Percentiles rank a stretch among this genome's conserved stretches.
Conservation (phyloP, 2,888 invertebrate species). For the Megastigmus dorsalis region DNA sequence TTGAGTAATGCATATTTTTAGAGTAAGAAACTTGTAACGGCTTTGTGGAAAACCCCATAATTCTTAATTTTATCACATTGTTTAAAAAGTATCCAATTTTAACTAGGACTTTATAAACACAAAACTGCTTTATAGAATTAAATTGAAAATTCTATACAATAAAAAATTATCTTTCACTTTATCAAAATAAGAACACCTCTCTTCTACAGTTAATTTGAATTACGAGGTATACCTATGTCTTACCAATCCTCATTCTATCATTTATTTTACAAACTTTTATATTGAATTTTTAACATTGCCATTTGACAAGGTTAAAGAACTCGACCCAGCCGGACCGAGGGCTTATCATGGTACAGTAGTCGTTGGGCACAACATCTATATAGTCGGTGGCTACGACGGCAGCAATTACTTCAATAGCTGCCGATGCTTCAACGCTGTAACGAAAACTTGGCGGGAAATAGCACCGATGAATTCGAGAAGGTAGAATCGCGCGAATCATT, state of each 20-base stretch:
- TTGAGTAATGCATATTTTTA: too few relatives aligned
- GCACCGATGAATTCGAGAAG: conserved; percentile 90
- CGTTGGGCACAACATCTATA: conserved; percentile 88
- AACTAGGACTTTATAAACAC: too few relatives aligned
- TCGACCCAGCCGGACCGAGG: conserved; percentile 88
- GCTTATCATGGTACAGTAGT: conserved; percentile 97
- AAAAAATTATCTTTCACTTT: too few relatives aligned
- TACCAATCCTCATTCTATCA: background rate
- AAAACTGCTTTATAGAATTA: too few relatives aligned
- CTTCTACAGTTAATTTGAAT: background rate
- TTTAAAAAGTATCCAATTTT: background rate
- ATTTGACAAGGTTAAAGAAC: conserved; percentile 79
- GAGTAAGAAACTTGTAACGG: too few relatives aligned
- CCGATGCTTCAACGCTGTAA: conserved; percentile 89
- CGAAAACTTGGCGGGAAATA: conserved; percentile 89
- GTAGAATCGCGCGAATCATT: too few relatives aligned
- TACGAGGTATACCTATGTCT: too few relatives aligned
- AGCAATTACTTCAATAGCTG: conserved; percentile 90
- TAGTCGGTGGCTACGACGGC: conserved; percentile 96
- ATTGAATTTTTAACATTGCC: background rate
- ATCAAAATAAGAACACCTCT: background rate
- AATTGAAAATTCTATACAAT: too few relatives aligned
- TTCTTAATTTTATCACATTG: too few relatives aligned
- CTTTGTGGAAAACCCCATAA: too few relatives aligned
- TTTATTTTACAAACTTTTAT: background rate